Evolutionary conservation across 2,113 vertebrate species (phyloP).

Genomic region (Alligator sinensis): DNA sequence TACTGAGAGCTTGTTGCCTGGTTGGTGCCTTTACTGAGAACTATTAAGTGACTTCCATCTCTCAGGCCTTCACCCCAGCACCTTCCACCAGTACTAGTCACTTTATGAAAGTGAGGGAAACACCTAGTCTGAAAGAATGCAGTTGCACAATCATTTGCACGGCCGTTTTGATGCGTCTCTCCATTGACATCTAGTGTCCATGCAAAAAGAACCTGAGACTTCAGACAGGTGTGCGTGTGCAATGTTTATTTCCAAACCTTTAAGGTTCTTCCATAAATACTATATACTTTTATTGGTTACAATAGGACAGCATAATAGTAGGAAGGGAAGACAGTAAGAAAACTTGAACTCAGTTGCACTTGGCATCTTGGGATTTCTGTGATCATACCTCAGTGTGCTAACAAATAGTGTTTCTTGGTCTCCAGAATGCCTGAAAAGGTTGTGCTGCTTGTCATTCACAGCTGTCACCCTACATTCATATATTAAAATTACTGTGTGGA

Average conservation of each 20-base stretch:
- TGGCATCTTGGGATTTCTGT: neutral
- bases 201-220: constrained; percentile 9
- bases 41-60: neutral
- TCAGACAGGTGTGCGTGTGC: neutral
- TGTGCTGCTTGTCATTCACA: neutral
- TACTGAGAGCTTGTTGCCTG: neutral
- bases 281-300: neutral
- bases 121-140: neutral
- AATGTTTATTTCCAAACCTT: neutral
- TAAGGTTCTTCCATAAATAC: neutral
- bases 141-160: constrained; percentile 1
- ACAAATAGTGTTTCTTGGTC: neutral
- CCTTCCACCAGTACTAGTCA: neutral
- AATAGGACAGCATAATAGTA: neutral
- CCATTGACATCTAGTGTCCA: constrained; percentile 69
- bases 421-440: neutral
- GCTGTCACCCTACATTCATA: neutral
- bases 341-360: neutral
- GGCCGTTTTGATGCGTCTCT: constrained; percentile 50
- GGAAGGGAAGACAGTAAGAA: neutral
- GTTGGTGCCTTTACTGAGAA: neutral
- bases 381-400: neutral
- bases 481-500: neutral
- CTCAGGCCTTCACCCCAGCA: neutral
- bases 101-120: neutral